Base-by-base conservation (phyloP, 2,888 invertebrate genomes). In the Morpho deidamia region DNA sequence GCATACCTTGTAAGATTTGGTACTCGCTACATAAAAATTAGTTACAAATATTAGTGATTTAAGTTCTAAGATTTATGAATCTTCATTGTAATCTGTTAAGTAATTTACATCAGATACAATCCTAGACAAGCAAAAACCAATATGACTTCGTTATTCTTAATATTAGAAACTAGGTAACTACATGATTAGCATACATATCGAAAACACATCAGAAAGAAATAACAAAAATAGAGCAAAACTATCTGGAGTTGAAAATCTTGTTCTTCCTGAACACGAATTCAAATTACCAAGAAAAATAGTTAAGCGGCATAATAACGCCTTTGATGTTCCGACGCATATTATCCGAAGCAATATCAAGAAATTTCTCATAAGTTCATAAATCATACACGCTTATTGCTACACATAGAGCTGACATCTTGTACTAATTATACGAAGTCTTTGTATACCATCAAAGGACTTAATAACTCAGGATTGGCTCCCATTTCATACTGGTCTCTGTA, bases 391-490 rank as follows among this genome's bases (percentile, higher is more conserved):
- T 58, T 54, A 60, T 60, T 58, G 60, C 56, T 58, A 55, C 51
- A 59, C 55, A 46, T 53, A 54, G 56, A 52, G 47, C 54, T 56
- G 53, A 43, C 59, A 34, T 48, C 48, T 59, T 47, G 47, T 60
- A 57, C 59, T 64, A 63, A 63, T 64, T 64, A 64, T 57, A 59
- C 48, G 46, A 49, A 59, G 56, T 58, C 61, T 61, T 61, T 61
- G 61, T 61, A 55, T 52, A 51, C 58, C 59, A 61, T 64, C 63
- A 64, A 63, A 64, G 63, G 53, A 56, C 53, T 56, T 53, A 55
- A 56, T 58, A 56, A 53, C 47, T 56, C 44, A 37, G 40, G 23
- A 43, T 47, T 57, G 40, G 48, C 48, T 48, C 40, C 48, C 33
- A 48, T 41, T 48, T 54, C 54, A 57, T 51, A 51, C 43, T 14